These are phyloP conservation scores for Drosophila tropicalis DNA, from an alignment of 1,140 invertebrate species.

Conservation along the genomic window DNA sequence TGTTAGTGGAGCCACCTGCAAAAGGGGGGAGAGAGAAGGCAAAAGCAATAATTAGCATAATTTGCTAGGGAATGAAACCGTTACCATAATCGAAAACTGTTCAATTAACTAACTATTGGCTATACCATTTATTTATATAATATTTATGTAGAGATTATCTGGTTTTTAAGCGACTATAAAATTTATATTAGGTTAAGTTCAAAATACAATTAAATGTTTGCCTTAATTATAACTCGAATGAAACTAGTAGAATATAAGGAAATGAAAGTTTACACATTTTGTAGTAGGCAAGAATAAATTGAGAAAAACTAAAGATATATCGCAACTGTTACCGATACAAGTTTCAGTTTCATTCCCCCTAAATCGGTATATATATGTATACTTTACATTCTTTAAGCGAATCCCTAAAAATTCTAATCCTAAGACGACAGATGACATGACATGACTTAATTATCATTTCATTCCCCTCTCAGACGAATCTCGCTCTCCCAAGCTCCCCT, in stretches of 20 bases:
- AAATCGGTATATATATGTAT: background rate
- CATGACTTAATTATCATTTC: constrained; percentile 19
- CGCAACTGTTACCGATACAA: constrained; percentile 6
- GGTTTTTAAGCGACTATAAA: background rate
- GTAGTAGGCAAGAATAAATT: background rate
- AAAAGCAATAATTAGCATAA: constrained; percentile 49
- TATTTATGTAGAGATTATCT: background rate
- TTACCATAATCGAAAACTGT: constrained; percentile 10
- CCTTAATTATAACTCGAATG: background rate
- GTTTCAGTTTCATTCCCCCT: constrained; percentile 4
- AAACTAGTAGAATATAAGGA: background rate
- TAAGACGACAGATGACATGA: constrained; percentile 30
- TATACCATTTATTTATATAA: constrained; percentile 1
- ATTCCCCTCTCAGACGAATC: background rate
- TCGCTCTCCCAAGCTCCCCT: background rate
- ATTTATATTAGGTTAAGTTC: background rate
- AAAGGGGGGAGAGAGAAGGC: constrained; percentile 27
- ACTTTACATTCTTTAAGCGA: background rate
- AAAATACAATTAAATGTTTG: constrained; percentile 1
- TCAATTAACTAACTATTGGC: background rate
- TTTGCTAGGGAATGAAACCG: constrained; percentile 24
- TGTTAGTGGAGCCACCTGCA: constrained; percentile 50
- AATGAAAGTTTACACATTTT: background rate
- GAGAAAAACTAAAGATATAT: constrained; percentile 1
- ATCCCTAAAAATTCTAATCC: constrained; percentile 51